Conservation (phyloP, 30 jellyfish, hydroid and myxozoan genomes). For the Sanderia malayensis region DNA sequence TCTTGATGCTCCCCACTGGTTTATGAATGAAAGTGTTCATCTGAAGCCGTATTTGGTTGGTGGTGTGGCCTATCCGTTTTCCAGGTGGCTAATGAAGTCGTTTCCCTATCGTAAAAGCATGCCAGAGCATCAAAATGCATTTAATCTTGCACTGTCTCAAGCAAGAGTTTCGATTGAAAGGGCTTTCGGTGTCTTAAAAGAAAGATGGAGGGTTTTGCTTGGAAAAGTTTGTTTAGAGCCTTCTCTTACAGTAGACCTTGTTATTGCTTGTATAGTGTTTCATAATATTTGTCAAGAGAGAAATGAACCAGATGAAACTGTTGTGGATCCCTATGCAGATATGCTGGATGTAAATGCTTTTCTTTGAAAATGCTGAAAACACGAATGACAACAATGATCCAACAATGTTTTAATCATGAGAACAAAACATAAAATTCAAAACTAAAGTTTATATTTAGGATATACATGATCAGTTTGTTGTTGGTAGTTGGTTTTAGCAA, state of each 20-base stretch:
- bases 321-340: not conserved
- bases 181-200: slow-evolving; percentile 32
- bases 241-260: slow-evolving; percentile 27
- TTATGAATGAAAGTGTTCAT: not conserved
- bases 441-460: not conserved
- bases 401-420: not conserved
- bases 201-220: slow-evolving; percentile 15
- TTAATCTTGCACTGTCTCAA: slow-evolving; percentile 29
- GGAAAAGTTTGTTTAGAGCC: slow-evolving; percentile 37
- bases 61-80: slow-evolving; percentile 36
- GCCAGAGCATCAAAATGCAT: not conserved
- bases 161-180: slow-evolving; percentile 33
- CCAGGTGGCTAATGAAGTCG: slow-evolving; percentile 42
- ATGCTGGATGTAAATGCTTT: not conserved
- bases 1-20: not conserved
- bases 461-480: too few species aligned
- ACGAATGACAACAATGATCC: not conserved
- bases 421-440: not conserved
- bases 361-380: too few species aligned
- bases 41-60: slow-evolving; percentile 30
- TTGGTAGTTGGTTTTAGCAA: too few species aligned
- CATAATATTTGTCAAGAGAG: slow-evolving; percentile 15
- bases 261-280: slow-evolving; percentile 19
- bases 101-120: not conserved
- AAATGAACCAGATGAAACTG: not conserved